Evolutionary conservation across 2,113 vertebrate species (phyloP).

Genomic region (Cairina moschata): DNA sequence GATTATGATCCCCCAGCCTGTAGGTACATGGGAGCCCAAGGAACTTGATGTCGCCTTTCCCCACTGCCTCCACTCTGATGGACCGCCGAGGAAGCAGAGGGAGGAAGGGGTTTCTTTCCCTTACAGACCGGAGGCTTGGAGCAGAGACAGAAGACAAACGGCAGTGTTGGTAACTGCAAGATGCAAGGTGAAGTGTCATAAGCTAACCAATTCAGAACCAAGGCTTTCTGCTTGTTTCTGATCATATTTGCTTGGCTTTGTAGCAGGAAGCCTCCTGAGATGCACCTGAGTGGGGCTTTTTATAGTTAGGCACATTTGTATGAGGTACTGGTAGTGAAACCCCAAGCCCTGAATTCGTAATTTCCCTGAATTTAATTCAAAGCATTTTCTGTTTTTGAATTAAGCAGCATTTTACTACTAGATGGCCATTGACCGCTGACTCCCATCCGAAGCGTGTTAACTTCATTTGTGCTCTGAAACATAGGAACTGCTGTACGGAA

Average conservation of each 20-base stretch:
- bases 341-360: neutral
- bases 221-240: neutral
- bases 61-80: fast-evolving
- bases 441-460: neutral
- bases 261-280: neutral
- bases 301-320: neutral
- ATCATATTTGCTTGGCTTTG: neutral
- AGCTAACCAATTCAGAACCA: neutral
- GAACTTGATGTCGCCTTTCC: neutral
- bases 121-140: neutral
- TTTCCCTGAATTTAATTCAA: neutral
- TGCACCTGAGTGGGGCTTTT: neutral
- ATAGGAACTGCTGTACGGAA: neutral
- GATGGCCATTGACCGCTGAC: neutral
- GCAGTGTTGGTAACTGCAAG: neutral
- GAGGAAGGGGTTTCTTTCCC: neutral
- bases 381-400: neutral
- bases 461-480: neutral
- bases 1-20: neutral
- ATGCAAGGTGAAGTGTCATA: neutral
- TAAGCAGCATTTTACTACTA: neutral
- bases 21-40: neutral
- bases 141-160: neutral
- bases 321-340: neutral
- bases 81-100: fast-evolving